Conservation (phyloP, 2,888 invertebrate genomes). For the Eurois occulta region DNA sequence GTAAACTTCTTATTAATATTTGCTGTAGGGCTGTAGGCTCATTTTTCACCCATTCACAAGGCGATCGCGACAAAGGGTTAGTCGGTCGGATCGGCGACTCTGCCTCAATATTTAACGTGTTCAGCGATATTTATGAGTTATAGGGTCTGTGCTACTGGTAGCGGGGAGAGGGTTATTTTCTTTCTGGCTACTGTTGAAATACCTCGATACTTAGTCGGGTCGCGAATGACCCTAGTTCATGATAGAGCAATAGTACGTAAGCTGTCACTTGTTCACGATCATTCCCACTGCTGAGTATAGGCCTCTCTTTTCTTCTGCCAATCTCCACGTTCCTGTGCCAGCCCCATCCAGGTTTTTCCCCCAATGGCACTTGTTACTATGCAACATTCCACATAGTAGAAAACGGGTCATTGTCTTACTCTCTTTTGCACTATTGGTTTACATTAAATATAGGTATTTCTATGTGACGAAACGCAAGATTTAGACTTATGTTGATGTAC, state of each 20-base stretch:
- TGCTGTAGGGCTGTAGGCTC: constrained; percentile 63
- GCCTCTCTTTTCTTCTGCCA: too few relatives aligned
- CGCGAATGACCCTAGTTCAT: neutral
- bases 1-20: constrained; percentile 69
- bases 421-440: neutral
- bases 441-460: neutral
- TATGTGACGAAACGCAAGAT: neutral
- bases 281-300: too few relatives aligned
- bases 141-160: constrained; percentile 30
- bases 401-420: neutral
- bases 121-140: constrained; percentile 72
- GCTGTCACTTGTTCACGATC: neutral
- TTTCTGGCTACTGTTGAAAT: neutral
- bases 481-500: neutral
- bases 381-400: neutral
- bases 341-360: too few relatives aligned
- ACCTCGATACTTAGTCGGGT: neutral
- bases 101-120: constrained; percentile 75
- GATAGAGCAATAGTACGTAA: neutral
- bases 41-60: constrained; percentile 76
- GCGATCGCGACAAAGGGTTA: constrained; percentile 72
- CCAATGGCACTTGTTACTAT: neutral
- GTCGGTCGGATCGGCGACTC: constrained; percentile 61
- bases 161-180: constrained; percentile 29
- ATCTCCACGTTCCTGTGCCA: too few relatives aligned